Evolutionary conservation across 2,113 vertebrate genomes (phyloP).

Genomic region (Acrocephalus arundinaceus): DNA sequence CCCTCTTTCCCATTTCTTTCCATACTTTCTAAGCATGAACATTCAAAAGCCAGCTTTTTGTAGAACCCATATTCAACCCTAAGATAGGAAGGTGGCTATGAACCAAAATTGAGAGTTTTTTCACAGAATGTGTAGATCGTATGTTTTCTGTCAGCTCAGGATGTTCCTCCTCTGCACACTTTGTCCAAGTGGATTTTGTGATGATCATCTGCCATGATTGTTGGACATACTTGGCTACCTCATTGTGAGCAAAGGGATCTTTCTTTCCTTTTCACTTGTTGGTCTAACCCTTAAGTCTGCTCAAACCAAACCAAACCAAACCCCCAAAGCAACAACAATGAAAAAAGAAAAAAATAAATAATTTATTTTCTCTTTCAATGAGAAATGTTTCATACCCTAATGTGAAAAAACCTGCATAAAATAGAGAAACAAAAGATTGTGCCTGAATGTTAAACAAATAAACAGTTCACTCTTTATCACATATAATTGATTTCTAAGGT

Average conservation of each 20-base stretch:
- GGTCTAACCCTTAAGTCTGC: not conserved
- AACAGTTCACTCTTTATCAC: not conserved
- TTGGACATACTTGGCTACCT: not conserved
- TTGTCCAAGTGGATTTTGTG: not conserved
- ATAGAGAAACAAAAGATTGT: not conserved
- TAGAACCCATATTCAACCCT: not conserved
- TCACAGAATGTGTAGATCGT: not conserved
- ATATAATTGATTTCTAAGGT: not conserved
- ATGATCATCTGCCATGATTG: not conserved
- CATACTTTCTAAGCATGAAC: not conserved
- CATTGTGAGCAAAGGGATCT: not conserved
- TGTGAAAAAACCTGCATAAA: not conserved
- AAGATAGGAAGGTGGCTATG: not conserved
- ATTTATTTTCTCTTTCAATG: not conserved
- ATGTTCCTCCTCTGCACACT: not conserved
- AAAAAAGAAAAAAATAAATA: not conserved
- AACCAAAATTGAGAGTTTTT: accelerated
- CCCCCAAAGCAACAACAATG: not conserved
- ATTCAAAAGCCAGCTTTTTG: not conserved
- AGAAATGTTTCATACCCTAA: not conserved
- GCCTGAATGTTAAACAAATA: not conserved
- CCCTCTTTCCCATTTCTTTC: not conserved
- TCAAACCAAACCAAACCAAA: not conserved
- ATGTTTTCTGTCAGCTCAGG: not conserved
- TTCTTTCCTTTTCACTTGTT: not conserved